These are phyloP conservation scores for Bambusicola thoracicus DNA, from an alignment of 2,113 vertebrate species.

Conservation along the genomic window DNA sequence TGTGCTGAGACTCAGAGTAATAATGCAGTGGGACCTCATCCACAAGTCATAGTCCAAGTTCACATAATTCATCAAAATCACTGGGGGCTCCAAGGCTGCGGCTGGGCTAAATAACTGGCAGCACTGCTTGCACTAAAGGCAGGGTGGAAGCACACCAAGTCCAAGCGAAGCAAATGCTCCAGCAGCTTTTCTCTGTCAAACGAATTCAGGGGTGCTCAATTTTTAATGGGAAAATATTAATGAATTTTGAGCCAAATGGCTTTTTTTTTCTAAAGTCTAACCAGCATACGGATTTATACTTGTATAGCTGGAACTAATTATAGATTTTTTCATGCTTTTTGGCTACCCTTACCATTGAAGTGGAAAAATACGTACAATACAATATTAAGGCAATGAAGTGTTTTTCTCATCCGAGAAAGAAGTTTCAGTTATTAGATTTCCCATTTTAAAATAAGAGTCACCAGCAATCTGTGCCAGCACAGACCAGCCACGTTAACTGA, in stretches of 20 bases:
- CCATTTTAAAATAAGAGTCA: neutral
- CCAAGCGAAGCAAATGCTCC: neutral
- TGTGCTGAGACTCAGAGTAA: neutral
- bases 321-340: neutral
- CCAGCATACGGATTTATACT: slow-evolving; percentile 19
- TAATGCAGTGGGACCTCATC: neutral
- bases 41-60: neutral
- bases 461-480: neutral
- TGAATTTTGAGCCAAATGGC: slow-evolving; percentile 38
- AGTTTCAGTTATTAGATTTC: neutral
- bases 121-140: neutral
- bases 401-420: slow-evolving; percentile 33
- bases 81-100: neutral
- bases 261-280: slow-evolving; percentile 21
- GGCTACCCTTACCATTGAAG: neutral
- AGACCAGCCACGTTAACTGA: neutral
- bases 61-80: slow-evolving; percentile 2
- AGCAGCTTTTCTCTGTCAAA: slow-evolving; percentile 22
- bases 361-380: slow-evolving; percentile 10
- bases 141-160: neutral
- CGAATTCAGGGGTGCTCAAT: neutral
- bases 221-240: slow-evolving; percentile 24
- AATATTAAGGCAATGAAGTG: neutral
- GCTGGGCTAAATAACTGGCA: neutral
- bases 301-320: slow-evolving; percentile 26